A percentile compares a stretch with the other conserved stretches of the same genome.
These are phyloP conservation scores for Drosophila littoralis DNA, from an alignment of 1,140 invertebrate species.

Conservation along the genomic window DNA sequence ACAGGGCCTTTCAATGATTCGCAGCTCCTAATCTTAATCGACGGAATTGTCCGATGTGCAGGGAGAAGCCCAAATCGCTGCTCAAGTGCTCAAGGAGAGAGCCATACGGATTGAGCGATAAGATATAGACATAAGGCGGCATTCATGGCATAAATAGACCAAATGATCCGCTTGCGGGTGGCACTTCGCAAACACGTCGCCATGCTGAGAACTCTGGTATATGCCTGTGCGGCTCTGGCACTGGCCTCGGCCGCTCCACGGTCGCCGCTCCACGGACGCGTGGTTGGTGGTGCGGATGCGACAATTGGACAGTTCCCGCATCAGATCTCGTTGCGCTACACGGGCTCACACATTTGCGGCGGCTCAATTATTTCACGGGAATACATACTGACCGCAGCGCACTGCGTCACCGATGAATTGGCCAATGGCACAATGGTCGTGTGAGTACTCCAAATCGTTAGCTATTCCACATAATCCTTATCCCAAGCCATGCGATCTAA, in stretches of 20 bases:
- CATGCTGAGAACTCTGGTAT: slow-evolving; percentile 33
- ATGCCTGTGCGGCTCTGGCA: slow-evolving; percentile 2
- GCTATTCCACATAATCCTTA: background rate
- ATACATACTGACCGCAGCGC: slow-evolving; percentile 86
- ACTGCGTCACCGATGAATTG: slow-evolving; percentile 79
- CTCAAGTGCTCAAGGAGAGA: background rate
- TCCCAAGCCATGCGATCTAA: too few species aligned
- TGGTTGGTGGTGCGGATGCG: slow-evolving; percentile 85
- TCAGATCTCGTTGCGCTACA: slow-evolving; percentile 84
- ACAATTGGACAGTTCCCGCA: slow-evolving; percentile 81
- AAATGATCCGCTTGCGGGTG: background rate
- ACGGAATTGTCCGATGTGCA: background rate
- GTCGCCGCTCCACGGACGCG: slow-evolving; percentile 51
- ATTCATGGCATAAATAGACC: slow-evolving; percentile 29
- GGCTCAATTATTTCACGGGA: slow-evolving; percentile 85
- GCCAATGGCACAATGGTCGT: slow-evolving; percentile 24
- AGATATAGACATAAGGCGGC: slow-evolving; percentile 24
- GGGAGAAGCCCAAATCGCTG: too few species aligned
- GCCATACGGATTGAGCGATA: slow-evolving; percentile 18
- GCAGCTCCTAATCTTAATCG: background rate
- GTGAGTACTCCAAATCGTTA: slow-evolving; percentile 34
- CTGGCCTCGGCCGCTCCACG: slow-evolving; percentile 15
- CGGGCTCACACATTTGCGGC: slow-evolving; percentile 85
- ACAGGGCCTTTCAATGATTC: background rate
- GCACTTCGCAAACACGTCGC: background rate